Percentiles rank a stretch among this genome's conserved stretches.
These are phyloP conservation scores for Petromus typicus DNA, from an alignment of 2,113 vertebrate species.

Conservation along the genomic window DNA sequence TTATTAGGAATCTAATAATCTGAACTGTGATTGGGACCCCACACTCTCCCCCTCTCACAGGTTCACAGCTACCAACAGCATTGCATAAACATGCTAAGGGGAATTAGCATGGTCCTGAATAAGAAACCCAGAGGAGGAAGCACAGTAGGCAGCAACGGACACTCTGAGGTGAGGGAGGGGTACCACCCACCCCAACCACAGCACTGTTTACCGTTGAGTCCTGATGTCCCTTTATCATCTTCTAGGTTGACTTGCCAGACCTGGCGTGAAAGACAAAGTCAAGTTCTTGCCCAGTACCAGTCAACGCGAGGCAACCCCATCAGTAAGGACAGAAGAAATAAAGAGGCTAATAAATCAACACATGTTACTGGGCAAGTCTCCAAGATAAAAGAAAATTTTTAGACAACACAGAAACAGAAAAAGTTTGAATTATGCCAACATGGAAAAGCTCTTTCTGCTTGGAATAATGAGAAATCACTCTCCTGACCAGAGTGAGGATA, in stretches of 20 bases:
- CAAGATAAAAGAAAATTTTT: background rate
- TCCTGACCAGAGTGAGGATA: background rate
- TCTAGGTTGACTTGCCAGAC: background rate
- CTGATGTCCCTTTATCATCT: background rate
- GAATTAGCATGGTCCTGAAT: background rate
- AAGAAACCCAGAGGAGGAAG: background rate
- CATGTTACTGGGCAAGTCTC: background rate
- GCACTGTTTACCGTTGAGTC: background rate
- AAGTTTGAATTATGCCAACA: background rate
- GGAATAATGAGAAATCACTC: background rate
- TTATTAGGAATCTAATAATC: background rate
- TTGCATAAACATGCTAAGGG: background rate
- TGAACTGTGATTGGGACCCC: background rate
- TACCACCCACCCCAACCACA: background rate
- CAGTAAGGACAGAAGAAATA: background rate
- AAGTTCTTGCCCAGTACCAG: background rate
- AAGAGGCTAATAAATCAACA: background rate
- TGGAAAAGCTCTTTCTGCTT: background rate
- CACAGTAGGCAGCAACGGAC: background rate
- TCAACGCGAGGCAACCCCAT: background rate
- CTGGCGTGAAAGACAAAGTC: constrained; percentile 1
- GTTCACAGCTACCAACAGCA: background rate
- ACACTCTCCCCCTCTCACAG: background rate
- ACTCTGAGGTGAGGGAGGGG: background rate
- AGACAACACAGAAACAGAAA: background rate